Conservation (phyloP, 2,113 vertebrate genomes). For the Neofelis nebulosa region DNA sequence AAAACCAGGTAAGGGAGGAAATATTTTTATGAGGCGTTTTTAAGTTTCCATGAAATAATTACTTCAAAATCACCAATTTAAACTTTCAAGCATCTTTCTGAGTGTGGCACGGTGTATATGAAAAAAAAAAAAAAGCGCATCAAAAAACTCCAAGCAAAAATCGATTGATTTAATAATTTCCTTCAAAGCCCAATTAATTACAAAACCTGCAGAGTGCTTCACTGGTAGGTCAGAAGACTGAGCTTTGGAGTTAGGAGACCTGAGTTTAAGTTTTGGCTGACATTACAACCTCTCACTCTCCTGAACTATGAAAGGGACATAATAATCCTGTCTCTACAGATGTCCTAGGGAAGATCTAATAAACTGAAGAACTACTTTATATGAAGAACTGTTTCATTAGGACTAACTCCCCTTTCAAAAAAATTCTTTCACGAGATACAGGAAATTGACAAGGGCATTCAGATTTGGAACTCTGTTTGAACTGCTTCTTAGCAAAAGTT, state of each 20-base stretch:
- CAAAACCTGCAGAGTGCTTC: neutral
- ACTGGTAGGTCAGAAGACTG: neutral
- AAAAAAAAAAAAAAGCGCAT: neutral
- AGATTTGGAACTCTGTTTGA: neutral
- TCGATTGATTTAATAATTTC: neutral
- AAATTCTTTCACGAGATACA: neutral
- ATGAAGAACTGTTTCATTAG: neutral
- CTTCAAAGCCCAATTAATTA: neutral
- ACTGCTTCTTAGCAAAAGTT: neutral
- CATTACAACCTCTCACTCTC: neutral
- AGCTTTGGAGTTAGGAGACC: neutral
- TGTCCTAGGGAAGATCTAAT: neutral
- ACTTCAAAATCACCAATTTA: neutral
- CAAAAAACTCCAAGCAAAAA: neutral
- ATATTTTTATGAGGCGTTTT: slow-evolving; percentile 37
- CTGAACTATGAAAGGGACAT: neutral
- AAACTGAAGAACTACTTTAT: neutral
- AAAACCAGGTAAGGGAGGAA: neutral
- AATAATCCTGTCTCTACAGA: neutral
- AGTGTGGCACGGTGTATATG: neutral
- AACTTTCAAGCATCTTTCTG: neutral
- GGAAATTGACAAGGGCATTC: neutral
- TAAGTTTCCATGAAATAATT: slow-evolving; percentile 12
- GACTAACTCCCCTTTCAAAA: neutral
- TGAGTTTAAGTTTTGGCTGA: neutral